Percentiles rank a stretch among this genome's conserved stretches.
Conservation (phyloP, 2,888 invertebrate species). For the Tachina lurida region DNA sequence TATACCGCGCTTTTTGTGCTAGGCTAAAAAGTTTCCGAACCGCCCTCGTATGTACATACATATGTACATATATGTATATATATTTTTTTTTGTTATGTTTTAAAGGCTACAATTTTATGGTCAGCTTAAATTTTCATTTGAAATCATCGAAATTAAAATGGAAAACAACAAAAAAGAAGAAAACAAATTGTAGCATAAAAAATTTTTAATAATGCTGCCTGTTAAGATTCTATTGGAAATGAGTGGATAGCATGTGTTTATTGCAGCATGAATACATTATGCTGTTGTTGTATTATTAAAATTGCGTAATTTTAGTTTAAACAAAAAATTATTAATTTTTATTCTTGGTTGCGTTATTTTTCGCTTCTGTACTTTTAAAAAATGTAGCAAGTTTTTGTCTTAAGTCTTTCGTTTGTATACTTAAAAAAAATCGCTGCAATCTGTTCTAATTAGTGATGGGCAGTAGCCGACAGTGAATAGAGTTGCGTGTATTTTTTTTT, state of each 20-base stretch:
- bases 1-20: too few species aligned
- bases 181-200: constrained; percentile 25
- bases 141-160: constrained; percentile 44
- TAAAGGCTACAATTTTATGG: constrained; percentile 49
- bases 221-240: constrained; percentile 25
- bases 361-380: neutral
- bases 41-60: too few species aligned
- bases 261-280: constrained; percentile 63
- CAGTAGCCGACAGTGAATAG: too few species aligned
- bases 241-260: constrained; percentile 55
- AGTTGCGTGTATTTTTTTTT: too few species aligned
- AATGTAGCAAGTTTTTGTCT: constrained; percentile 49
- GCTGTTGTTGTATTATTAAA: constrained; percentile 33
- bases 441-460: too few species aligned
- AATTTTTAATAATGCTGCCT: constrained; percentile 51
- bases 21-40: too few species aligned
- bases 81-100: constrained; percentile 25
- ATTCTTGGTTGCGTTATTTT: constrained; percentile 40
- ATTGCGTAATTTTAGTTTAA: constrained; percentile 53
- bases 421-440: constrained; percentile 7
- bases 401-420: constrained; percentile 60
- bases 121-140: constrained; percentile 50
- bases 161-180: constrained; percentile 8
- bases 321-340: constrained; percentile 46
- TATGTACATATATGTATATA: too few species aligned